These are phyloP conservation scores for Manacus vitellinus DNA, from an alignment of 2,113 vertebrate genomes.

Conservation along the genomic window DNA sequence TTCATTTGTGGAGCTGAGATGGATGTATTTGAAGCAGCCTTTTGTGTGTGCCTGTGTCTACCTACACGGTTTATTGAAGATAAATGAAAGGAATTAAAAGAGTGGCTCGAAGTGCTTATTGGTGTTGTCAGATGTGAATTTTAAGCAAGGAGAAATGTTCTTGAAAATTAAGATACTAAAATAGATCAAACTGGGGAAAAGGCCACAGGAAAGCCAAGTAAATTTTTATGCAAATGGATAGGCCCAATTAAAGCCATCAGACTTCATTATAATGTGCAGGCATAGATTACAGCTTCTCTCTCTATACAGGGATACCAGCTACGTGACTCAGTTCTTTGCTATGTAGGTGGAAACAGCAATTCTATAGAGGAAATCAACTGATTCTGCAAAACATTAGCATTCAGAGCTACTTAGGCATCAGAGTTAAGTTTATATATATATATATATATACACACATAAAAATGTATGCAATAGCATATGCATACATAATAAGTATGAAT, in stretches of 20 bases:
- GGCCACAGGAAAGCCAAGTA: not conserved
- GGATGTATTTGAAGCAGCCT: not conserved
- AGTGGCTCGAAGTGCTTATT: not conserved
- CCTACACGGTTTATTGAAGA: not conserved
- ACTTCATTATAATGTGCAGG: not conserved
- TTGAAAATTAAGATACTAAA: not conserved
- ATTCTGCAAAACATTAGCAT: not conserved
- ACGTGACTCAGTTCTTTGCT: not conserved
- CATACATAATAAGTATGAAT: not conserved
- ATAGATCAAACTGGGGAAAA: not conserved
- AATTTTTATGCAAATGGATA: not conserved
- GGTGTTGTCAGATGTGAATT: not conserved
- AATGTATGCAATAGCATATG: not conserved
- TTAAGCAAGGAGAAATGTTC: not conserved
- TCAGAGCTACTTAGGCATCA: not conserved
- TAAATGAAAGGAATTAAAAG: not conserved
- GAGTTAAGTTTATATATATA: not conserved
- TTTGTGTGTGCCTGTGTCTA: not conserved
- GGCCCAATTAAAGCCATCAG: not conserved
- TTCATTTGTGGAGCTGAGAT: not conserved
- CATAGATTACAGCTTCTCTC: not conserved
- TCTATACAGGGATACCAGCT: not conserved
- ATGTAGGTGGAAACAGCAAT: not conserved
- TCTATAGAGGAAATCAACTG: not conserved
- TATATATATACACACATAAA: not conserved